Percentiles rank a stretch among this genome's conserved stretches.
phyloP scores from a whole-genome alignment of 2,113 vertebrate species.

The Lipotes vexillifer region DNA sequence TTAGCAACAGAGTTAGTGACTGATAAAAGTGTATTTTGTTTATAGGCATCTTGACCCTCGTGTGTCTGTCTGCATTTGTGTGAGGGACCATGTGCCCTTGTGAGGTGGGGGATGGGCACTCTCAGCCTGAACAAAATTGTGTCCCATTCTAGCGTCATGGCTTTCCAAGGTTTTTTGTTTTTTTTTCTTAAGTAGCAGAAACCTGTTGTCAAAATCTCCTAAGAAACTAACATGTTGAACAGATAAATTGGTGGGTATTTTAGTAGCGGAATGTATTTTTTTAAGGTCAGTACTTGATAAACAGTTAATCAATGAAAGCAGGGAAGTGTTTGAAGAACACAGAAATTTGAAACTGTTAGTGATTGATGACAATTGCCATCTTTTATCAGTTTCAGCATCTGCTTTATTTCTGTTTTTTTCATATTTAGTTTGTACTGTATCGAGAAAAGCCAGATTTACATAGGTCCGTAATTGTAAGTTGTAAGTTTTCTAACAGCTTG shows the following conservation, averaged over 20 bases:
- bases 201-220: neutral
- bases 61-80: neutral
- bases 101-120: neutral
- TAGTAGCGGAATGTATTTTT: neutral
- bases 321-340: neutral
- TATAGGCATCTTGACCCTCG: neutral
- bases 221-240: neutral
- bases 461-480: neutral
- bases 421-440: neutral
- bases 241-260: constrained; percentile 20
- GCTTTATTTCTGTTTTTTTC: neutral
- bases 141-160: neutral
- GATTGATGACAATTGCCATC: neutral
- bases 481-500: neutral
- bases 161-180: neutral
- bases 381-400: neutral
- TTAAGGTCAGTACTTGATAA: neutral
- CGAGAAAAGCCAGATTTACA: neutral
- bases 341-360: neutral
- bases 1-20: neutral
- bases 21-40: neutral
- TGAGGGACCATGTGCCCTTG: neutral
- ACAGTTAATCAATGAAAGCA: neutral
- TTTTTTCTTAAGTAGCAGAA: neutral
- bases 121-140: neutral